Evolutionary conservation across 2,797 vertebrate species (phyloP).

Genomic region (Poeciliopsis gracilis): DNA sequence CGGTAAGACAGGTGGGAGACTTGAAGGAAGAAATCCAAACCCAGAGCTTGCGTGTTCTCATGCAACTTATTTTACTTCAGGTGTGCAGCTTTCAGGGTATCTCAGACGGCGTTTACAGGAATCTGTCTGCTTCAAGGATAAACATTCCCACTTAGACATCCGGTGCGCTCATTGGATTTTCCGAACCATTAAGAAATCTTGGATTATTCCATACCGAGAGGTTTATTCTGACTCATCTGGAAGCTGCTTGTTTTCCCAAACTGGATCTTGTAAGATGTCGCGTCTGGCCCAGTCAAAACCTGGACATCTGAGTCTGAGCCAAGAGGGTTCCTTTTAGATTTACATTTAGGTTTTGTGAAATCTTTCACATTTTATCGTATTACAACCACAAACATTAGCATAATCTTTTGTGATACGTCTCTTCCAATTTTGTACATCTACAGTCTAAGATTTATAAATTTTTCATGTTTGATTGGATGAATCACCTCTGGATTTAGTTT

Average conservation of each 20-base stretch:
- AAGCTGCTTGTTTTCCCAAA: conserved; percentile 21
- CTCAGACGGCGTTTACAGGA: conserved; percentile 31
- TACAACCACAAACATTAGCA: background rate
- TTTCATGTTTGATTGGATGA: background rate
- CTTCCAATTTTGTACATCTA: background rate
- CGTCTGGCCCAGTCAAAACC: background rate
- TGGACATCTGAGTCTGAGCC: background rate
- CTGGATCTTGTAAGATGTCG: conserved; percentile 22
- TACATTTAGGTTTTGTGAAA: background rate
- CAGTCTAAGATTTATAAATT: background rate
- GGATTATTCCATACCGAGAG: conserved; percentile 49
- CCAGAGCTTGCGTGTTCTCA: conserved; percentile 18
- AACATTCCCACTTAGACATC: conserved; percentile 32
- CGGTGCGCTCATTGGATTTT: conserved; percentile 45
- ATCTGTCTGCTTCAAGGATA: conserved; percentile 28
- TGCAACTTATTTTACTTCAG: conserved; percentile 29
- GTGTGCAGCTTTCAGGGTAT: conserved; percentile 37
- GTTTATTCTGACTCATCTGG: conserved; percentile 27
- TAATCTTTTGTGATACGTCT: background rate
- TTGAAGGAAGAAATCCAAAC: conserved; percentile 20
- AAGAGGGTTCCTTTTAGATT: background rate
- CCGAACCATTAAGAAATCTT: conserved; percentile 58
- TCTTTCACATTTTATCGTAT: background rate
- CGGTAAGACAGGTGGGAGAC: conserved; percentile 32
- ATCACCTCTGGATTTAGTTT: background rate